Conservation (phyloP, 2,113 vertebrate species). For the Nothobranchius furzeri region DNA sequence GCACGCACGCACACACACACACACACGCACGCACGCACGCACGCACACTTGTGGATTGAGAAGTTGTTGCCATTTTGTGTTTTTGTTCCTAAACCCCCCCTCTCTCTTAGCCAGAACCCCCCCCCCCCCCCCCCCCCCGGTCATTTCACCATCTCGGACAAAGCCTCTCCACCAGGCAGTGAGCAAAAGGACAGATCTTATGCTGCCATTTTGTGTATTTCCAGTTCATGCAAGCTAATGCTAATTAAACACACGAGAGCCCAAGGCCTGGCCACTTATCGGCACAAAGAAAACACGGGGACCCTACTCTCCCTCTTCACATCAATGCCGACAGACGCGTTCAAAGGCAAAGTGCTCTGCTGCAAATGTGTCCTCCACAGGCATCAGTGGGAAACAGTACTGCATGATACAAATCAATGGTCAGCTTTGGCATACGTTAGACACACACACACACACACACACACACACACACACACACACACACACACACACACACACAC, state of each 20-base stretch:
- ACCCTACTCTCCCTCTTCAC: conserved; percentile 45
- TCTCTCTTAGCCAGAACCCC: no score
- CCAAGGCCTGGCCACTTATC: conserved; percentile 66
- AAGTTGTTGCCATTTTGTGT: conserved; percentile 48
- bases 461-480: conserved; percentile 5
- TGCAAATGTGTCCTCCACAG: conserved; percentile 12
- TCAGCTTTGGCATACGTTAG: not conserved
- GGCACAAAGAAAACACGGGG: conserved; percentile 63
- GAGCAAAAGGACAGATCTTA: conserved; percentile 49
- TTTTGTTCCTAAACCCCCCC: conserved; percentile 34
- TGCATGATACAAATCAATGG: not conserved
- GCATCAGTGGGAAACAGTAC: not conserved
- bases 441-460: not conserved
- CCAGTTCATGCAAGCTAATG: conserved; percentile 59
- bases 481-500: conserved; percentile 19
- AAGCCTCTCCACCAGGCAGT: conserved; percentile 48
- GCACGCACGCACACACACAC: conserved; percentile 5
- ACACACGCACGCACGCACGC: conserved; percentile 3
- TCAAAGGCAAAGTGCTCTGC: conserved; percentile 29
- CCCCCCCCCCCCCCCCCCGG: conserved; percentile 21
- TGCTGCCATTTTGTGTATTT: conserved; percentile 45
- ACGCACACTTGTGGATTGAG: conserved; percentile 34
- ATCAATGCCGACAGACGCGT: conserved; percentile 31
- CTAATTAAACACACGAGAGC: conserved; percentile 70
- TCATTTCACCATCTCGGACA: conserved; percentile 53